A percentile compares a stretch with the other conserved stretches of the same genome.
Evolutionary conservation across 2,888 invertebrate genomes (phyloP).

Genomic region (Synergus gifuensis): DNA sequence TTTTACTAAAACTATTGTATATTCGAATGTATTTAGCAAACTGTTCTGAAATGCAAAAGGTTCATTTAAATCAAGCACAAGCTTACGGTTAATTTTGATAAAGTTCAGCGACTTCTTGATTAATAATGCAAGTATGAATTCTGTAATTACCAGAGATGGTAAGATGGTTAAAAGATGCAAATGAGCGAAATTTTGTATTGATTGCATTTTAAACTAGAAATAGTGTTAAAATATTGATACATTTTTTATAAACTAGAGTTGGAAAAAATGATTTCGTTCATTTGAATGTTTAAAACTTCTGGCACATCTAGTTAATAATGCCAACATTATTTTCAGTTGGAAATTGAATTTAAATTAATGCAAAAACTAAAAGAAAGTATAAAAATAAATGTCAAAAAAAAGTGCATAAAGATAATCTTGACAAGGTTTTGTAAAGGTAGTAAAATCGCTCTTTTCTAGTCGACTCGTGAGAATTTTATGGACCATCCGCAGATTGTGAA

Average conservation of each 20-base stretch:
- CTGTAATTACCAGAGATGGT: neutral
- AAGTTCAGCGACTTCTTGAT: constrained; percentile 23
- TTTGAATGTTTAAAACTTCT: too few species aligned
- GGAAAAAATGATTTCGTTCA: too few species aligned
- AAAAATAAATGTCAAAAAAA: too few species aligned
- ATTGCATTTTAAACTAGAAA: too few species aligned
- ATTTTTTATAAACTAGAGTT: too few species aligned
- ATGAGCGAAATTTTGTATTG: too few species aligned
- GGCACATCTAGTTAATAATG: neutral
- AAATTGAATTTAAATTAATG: neutral
- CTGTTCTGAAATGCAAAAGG: neutral
- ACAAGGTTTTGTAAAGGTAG: neutral
- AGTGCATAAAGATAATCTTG: neutral
- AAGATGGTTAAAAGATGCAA: too few species aligned
- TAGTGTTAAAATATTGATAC: too few species aligned
- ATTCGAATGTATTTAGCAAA: neutral
- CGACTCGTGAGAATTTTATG: constrained; percentile 15
- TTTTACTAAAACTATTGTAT: neutral
- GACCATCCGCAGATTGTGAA: neutral
- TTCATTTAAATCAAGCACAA: constrained; percentile 3
- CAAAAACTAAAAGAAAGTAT: neutral
- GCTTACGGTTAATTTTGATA: constrained; percentile 1
- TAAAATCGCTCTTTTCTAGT: neutral
- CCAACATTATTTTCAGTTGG: neutral
- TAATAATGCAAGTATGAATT: constrained; percentile 23